Conservation (phyloP, 2,113 vertebrate genomes). For the Epinephelus lanceolatus region DNA sequence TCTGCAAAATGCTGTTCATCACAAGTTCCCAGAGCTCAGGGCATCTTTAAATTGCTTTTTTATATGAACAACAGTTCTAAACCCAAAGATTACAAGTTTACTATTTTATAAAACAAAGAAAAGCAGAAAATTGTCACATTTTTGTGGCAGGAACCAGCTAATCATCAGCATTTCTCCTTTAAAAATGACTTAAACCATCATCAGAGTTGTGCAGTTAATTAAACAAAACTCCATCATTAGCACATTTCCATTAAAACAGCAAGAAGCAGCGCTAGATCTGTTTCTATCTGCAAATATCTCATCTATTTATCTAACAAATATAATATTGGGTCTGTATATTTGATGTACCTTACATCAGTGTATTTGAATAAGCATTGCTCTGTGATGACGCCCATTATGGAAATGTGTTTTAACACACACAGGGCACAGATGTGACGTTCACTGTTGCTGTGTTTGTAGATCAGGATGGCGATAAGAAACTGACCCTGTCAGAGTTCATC, state of each 20-base stretch:
- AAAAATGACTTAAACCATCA: background rate
- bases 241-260: background rate
- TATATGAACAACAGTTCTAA: background rate
- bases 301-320: background rate
- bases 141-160: background rate
- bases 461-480: conserved; percentile 92
- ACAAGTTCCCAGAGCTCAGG: background rate
- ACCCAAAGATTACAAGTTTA: background rate
- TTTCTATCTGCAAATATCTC: background rate
- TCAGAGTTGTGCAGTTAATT: background rate
- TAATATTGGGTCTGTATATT: background rate
- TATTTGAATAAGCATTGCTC: background rate
- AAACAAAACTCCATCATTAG: background rate
- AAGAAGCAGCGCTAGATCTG: background rate
- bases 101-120: background rate
- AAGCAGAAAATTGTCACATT: too few species aligned
- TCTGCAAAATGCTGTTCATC: background rate
- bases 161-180: background rate
- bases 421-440: background rate
- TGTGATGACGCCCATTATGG: background rate
- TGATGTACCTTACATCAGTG: background rate
- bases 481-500: conserved; percentile 94
- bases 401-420: background rate
- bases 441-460: conserved; percentile 77
- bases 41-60: background rate